Evolutionary conservation across 2,113 vertebrate species (phyloP).

Genomic region (Marmota flaviventris): DNA sequence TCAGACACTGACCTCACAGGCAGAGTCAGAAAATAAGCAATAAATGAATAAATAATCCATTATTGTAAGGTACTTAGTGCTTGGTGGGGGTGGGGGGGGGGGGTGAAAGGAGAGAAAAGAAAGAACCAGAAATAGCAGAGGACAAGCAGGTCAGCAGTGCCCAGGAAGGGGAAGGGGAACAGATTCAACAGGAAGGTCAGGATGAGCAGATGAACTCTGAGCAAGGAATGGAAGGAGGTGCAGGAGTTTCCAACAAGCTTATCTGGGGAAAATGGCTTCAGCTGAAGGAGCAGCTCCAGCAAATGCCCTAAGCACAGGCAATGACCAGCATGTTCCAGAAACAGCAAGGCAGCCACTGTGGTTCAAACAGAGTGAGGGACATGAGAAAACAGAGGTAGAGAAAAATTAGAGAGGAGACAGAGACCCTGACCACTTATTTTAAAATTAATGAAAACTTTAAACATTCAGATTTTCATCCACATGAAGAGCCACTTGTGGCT

Average conservation of each 20-base stretch:
- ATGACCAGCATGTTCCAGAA: neutral
- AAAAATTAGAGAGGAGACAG: neutral
- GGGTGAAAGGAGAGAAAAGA: no score
- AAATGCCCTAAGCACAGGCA: neutral
- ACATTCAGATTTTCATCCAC: neutral
- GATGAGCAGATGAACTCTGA: neutral
- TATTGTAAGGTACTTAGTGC: neutral
- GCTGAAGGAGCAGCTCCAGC: neutral
- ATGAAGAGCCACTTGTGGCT: neutral
- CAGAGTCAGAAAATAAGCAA: neutral
- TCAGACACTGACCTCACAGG: neutral
- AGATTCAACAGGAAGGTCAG: neutral
- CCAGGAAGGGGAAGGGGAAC: no score
- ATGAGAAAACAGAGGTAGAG: neutral
- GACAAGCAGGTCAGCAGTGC: no score
- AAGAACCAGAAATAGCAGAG: neutral
- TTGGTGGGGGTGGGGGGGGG: neutral
- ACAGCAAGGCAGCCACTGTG: neutral
- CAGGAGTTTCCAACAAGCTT: neutral
- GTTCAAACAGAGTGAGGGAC: neutral
- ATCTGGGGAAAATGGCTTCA: neutral
- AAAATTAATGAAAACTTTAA: constrained; percentile 15
- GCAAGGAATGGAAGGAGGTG: neutral
- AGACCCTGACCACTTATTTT: neutral
- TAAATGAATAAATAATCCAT: neutral